These are phyloP conservation scores for Oreonectes daqikongensis DNA, from an alignment of 2,797 vertebrate genomes.

Conservation along the genomic window DNA sequence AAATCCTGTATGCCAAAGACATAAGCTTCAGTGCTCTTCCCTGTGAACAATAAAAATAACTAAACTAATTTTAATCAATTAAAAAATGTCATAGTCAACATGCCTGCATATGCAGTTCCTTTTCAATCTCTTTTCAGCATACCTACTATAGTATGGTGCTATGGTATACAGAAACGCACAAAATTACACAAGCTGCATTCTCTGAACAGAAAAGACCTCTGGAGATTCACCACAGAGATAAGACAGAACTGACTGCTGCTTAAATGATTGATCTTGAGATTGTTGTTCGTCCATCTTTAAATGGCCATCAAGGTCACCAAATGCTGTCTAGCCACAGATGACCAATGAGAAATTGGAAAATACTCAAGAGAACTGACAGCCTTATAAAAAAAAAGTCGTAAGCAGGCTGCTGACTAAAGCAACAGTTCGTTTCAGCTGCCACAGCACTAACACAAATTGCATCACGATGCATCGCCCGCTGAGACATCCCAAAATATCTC, in stretches of 20 bases:
- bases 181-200: background rate
- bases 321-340: conserved; percentile 16
- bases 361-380: conserved; percentile 22
- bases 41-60: no score
- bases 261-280: conserved; percentile 49
- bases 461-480: conserved; percentile 42
- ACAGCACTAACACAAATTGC: conserved; percentile 48
- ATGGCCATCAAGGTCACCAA: conserved; percentile 48
- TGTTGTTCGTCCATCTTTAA: conserved; percentile 44
- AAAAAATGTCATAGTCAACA: no score
- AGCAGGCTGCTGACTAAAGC: conserved; percentile 51
- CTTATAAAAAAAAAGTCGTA: conserved; percentile 18
- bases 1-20: no score
- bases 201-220: conserved; percentile 9
- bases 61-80: no score
- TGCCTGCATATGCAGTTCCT: no score
- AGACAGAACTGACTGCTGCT: conserved; percentile 39
- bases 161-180: no score
- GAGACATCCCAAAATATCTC: conserved; percentile 38
- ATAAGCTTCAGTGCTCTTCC: no score
- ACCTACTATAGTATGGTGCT: background rate
- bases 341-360: conserved; percentile 40
- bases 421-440: conserved; percentile 48
- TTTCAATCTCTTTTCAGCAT: no score
- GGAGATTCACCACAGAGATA: conserved; percentile 42